phyloP scores from a whole-genome alignment of 2,888 invertebrate species.

The Drosophila demipolita region DNA sequence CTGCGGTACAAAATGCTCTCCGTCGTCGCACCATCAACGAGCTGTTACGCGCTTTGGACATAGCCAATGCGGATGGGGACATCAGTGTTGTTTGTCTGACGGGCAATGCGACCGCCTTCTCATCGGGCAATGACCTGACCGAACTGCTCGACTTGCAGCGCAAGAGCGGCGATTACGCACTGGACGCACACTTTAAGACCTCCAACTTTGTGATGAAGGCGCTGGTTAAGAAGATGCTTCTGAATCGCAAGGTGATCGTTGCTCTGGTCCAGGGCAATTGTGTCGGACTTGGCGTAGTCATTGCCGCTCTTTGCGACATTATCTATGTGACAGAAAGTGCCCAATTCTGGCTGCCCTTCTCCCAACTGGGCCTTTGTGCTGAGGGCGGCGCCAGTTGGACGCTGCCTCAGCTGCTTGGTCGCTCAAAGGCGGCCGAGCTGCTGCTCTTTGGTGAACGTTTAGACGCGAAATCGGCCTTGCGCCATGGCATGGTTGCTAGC shows the following conservation, averaged over 20 bases:
- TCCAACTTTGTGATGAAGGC: slow-evolving; percentile 85
- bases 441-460: slow-evolving; percentile 91
- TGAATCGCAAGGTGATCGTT: slow-evolving; percentile 94
- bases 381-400: slow-evolving; percentile 95
- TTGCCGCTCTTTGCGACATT: slow-evolving; percentile 93
- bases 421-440: slow-evolving; percentile 89
- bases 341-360: slow-evolving; percentile 95
- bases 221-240: slow-evolving; percentile 91
- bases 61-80: slow-evolving; percentile 88
- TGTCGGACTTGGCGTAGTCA: slow-evolving; percentile 92
- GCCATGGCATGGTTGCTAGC: slow-evolving; percentile 91
- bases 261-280: slow-evolving; percentile 97
- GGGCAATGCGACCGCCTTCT: slow-evolving; percentile 70
- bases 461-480: slow-evolving; percentile 91
- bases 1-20: slow-evolving; percentile 92
- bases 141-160: slow-evolving; percentile 43
- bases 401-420: slow-evolving; percentile 94
- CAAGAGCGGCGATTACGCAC: slow-evolving; percentile 44
- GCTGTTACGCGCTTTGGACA: slow-evolving; percentile 88
- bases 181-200: slow-evolving; percentile 76
- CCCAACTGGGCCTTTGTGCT: slow-evolving; percentile 92
- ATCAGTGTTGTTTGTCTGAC: slow-evolving; percentile 91
- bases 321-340: slow-evolving; percentile 94
- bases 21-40: slow-evolving; percentile 89
- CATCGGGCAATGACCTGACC: slow-evolving; percentile 68